Conservation (phyloP, 2,797 vertebrate species). For the Glossophaga mutica region DNA sequence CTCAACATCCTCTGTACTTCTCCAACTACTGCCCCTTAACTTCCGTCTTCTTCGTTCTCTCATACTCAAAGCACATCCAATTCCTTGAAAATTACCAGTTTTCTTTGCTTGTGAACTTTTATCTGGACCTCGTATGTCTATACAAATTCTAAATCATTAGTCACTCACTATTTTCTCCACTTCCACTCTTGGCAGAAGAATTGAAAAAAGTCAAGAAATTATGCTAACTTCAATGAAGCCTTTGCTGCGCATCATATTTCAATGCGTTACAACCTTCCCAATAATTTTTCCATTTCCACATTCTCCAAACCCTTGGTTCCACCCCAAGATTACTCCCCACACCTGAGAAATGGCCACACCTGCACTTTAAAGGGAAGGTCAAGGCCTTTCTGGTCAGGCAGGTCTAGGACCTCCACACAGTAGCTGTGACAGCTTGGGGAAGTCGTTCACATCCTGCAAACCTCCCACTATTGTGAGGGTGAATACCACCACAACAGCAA, state of each 20-base stretch:
- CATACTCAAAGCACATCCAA: not conserved
- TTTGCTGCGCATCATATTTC: not conserved
- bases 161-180: not conserved
- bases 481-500: not conserved
- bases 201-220: not conserved
- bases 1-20: not conserved
- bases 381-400: not conserved
- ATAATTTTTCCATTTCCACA: not conserved
- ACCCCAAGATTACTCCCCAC: not conserved
- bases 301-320: not conserved
- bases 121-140: not conserved
- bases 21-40: not conserved
- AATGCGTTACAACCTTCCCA: not conserved
- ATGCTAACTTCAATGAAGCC: not conserved
- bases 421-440: not conserved
- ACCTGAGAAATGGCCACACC: not conserved
- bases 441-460: not conserved
- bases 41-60: not conserved
- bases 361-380: not conserved
- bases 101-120: not conserved
- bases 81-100: not conserved
- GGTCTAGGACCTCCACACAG: not conserved
- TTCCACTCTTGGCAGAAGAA: not conserved
- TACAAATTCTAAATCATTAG: not conserved
- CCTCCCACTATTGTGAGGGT: not conserved